Percentiles rank a stretch among this genome's conserved stretches.
These are phyloP conservation scores for Euwallacea similis DNA, from an alignment of 1,140 invertebrate species.

Conservation along the genomic window DNA sequence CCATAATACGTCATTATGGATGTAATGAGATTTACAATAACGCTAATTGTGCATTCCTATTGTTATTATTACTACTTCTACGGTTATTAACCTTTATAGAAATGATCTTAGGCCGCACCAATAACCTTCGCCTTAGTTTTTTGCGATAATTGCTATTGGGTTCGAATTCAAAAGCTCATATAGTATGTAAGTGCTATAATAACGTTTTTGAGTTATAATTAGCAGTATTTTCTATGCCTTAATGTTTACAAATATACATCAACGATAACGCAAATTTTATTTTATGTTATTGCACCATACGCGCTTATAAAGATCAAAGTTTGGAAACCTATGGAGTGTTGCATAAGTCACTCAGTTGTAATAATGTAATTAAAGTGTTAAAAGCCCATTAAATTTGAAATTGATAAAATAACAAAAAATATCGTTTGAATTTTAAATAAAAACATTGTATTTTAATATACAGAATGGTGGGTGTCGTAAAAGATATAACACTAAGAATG, in stretches of 20 bases:
- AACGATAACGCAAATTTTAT: not conserved
- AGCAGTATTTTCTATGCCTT: not conserved
- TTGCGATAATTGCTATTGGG: not conserved
- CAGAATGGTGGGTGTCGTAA: no score
- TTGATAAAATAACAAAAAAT: no score
- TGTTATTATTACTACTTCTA: not conserved
- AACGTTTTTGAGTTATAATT: not conserved
- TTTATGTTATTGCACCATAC: not conserved
- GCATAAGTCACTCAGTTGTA: no score
- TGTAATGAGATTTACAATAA: not conserved
- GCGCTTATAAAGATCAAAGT: not conserved
- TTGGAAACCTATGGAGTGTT: no score
- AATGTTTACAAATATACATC: not conserved
- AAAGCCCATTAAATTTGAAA: no score
- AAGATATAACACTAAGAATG: no score
- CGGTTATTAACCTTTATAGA: constrained; percentile 1
- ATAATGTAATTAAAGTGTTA: no score
- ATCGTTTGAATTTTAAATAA: no score
- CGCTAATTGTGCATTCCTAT: not conserved
- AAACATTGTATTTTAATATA: no score
- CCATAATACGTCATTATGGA: not conserved
- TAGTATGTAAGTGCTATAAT: not conserved
- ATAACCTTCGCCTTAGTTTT: not conserved
- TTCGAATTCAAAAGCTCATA: not conserved
- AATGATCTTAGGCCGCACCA: not conserved